Evolutionary conservation across 2,113 vertebrate genomes (phyloP).

Genomic region (Anas platyrhynchos): DNA sequence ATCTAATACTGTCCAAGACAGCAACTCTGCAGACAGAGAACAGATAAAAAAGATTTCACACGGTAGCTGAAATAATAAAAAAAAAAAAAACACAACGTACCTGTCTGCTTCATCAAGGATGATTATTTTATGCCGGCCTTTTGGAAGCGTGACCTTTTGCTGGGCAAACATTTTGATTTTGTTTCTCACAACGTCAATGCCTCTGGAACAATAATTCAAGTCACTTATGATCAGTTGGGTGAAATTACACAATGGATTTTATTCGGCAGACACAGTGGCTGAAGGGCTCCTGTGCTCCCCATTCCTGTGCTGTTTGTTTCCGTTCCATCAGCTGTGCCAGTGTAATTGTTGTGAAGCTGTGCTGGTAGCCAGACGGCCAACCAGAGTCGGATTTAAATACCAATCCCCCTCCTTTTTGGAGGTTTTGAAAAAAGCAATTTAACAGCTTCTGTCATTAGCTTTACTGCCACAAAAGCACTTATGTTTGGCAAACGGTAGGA

Average conservation of each 20-base stretch:
- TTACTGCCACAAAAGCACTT: not conserved
- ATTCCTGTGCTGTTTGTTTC: not conserved
- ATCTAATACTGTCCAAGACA: not conserved
- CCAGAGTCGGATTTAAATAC: not conserved
- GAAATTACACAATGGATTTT: not conserved
- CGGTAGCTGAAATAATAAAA: not conserved
- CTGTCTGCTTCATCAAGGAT: slow-evolving; percentile 98
- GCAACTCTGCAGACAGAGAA: not conserved
- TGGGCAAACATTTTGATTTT: slow-evolving; percentile 99
- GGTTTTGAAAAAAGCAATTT: not conserved
- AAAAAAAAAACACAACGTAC: slow-evolving; percentile 50
- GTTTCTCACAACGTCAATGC: slow-evolving; percentile 97
- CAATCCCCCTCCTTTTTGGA: not conserved
- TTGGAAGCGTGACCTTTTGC: slow-evolving; percentile 96
- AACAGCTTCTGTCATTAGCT: not conserved
- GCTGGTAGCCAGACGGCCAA: not conserved
- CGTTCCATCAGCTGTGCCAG: not conserved
- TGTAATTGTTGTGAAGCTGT: not conserved
- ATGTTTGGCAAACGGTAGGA: not conserved
- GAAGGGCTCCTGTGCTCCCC: not conserved
- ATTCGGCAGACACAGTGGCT: not conserved
- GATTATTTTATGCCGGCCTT: slow-evolving; percentile 96
- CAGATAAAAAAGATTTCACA: not conserved
- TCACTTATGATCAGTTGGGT: not conserved
- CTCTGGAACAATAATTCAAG: slow-evolving; percentile 76